A percentile compares a stretch with the other conserved stretches of the same genome.
These are phyloP conservation scores for Zosterops lateralis DNA, from an alignment of 2,113 vertebrate species.

Conservation along the genomic window DNA sequence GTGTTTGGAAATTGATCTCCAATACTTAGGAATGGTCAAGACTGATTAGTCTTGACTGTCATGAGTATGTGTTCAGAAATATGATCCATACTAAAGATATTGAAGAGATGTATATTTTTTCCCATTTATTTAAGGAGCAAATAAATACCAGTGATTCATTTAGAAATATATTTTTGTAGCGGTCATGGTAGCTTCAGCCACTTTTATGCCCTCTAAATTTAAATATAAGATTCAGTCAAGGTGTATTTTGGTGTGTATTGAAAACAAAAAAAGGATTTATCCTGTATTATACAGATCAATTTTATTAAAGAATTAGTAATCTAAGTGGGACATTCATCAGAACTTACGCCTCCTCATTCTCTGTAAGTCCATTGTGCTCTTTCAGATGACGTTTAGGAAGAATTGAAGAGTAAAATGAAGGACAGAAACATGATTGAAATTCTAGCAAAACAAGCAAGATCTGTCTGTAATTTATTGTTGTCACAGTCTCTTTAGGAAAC, in stretches of 20 bases:
- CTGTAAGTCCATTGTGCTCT: neutral
- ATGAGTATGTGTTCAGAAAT: neutral
- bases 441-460: neutral
- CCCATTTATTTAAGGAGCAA: neutral
- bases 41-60: neutral
- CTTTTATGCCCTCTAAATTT: neutral
- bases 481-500: neutral
- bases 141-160: neutral
- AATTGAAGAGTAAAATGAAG: neutral
- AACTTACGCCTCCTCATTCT: neutral
- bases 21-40: neutral
- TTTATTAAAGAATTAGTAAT: neutral
- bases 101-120: neutral
- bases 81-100: neutral
- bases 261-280: neutral
- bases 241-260: accelerated
- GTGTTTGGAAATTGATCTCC: neutral
- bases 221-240: neutral
- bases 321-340: accelerated
- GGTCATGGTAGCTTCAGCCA: neutral
- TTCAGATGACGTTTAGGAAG: neutral
- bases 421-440: neutral
- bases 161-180: neutral
- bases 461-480: neutral
- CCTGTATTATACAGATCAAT: neutral